phyloP scores from a whole-genome alignment of 2,888 invertebrate species.

The Adelphocoris suturalis region DNA sequence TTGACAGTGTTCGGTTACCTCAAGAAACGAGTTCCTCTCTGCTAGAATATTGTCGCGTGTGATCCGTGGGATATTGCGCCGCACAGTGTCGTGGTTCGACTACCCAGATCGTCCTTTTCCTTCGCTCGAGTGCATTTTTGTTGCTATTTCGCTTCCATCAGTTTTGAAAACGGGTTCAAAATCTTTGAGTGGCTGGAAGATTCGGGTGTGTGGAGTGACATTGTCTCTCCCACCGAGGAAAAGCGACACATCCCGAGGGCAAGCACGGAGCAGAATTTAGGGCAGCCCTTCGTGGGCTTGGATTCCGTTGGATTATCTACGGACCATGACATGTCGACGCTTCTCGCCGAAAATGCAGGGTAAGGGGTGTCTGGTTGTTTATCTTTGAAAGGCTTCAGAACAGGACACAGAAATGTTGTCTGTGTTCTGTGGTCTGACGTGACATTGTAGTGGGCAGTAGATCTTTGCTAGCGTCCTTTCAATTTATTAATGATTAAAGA shows the following conservation, averaged over 20 bases:
- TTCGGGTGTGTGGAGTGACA: constrained; percentile 53
- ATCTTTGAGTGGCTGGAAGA: constrained; percentile 46
- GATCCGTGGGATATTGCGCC: not conserved
- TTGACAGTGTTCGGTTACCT: not conserved
- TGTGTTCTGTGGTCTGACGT: too few relatives aligned
- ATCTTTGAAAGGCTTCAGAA: too few relatives aligned
- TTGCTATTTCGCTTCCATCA: not conserved
- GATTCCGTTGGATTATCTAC: constrained; percentile 57
- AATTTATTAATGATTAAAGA: too few relatives aligned
- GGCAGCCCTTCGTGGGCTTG: constrained; percentile 70
- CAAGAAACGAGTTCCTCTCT: not conserved
- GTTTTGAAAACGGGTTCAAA: constrained; percentile 33
- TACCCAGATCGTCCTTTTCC: not conserved
- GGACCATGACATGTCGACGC: constrained; percentile 72
- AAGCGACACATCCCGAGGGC: constrained; percentile 58
- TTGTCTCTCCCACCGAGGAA: constrained; percentile 56
- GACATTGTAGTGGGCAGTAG: too few relatives aligned
- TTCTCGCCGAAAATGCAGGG: constrained; percentile 71
- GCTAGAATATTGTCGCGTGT: not conserved
- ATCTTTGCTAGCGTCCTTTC: too few relatives aligned
- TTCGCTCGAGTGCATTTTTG: not conserved
- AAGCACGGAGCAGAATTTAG: constrained; percentile 70
- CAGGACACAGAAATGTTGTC: too few relatives aligned
- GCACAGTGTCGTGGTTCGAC: not conserved
- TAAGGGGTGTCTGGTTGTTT: not conserved